Conservation (phyloP, 2,797 vertebrate genomes). For the Glossophaga mutica region DNA sequence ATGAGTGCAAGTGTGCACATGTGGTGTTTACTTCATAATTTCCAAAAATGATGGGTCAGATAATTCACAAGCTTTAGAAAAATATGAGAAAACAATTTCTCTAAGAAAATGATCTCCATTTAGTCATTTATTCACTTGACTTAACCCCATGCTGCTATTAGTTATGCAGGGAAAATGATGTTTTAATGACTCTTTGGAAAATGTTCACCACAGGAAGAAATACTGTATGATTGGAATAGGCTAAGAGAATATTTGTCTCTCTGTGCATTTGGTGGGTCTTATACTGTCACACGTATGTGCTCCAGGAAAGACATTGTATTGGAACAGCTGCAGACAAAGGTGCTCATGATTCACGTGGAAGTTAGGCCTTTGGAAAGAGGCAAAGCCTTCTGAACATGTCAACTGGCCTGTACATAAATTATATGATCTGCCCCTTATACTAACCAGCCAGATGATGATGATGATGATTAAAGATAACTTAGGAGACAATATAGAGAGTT, state of each 20-base stretch:
- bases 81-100: constrained; percentile 61
- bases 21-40: constrained; percentile 57
- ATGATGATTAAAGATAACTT: background rate
- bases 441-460: background rate
- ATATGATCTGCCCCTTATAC: background rate
- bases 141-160: constrained; percentile 73
- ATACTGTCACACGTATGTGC: background rate
- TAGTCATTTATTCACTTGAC: constrained; percentile 71
- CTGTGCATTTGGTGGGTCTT: constrained; percentile 16
- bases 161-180: constrained; percentile 69
- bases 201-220: constrained; percentile 66
- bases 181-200: constrained; percentile 74
- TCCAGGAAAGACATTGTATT: background rate
- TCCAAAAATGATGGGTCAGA: constrained; percentile 40
- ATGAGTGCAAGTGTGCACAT: constrained; percentile 13
- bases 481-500: constrained; percentile 1
- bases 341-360: constrained; percentile 26
- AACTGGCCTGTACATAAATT: background rate
- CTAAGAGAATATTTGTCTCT: constrained; percentile 51
- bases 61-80: constrained; percentile 52
- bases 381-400: background rate
- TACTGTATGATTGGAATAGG: constrained; percentile 47
- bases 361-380: constrained; percentile 34
- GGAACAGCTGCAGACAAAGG: constrained; percentile 14
- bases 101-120: constrained; percentile 59